Base-by-base conservation (phyloP, 2,113 vertebrate genomes). In the Chinchilla lanigera region DNA sequence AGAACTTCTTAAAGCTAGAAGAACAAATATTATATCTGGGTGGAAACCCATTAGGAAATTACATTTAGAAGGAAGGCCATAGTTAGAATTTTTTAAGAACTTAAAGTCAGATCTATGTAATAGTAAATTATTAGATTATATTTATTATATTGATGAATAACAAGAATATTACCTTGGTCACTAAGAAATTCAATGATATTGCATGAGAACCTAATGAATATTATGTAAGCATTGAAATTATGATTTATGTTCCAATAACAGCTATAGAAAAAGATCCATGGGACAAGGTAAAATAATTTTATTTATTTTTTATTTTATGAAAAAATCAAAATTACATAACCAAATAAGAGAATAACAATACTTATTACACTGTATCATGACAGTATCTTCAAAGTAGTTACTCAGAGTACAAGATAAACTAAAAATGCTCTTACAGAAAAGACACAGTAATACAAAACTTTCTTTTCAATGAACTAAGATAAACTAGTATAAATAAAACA, bases 131-230 rank as follows among this genome's bases (percentile, higher is more conserved):
- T 56, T 47, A 60, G 44, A 52, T 61, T 85, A 86, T 80, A 78
- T 52, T 77, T 84, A 71, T 61, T 24, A 61, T 86, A 47, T 81
- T 96, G 61, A 61, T 84, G 54, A 80, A 52, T 85, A 90, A 19
- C 20, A 89, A 93, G 35, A 89, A 61, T 73, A 73, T 58, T 33
- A 33, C 71, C 86, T 30, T 35, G 19, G 33, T 35, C 86, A 80
- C 71, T 96, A 80, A 90, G 50, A 96, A 71, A 96, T 81, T 69
- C 54, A 90, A 63, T 93, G 52, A 44, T 69, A 93, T 30, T 90
- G 12, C n/a, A 63, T 54, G 81, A 38, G 63, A 93, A 86, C 54
- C 5, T 14, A 90, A n/a, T 22, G 41, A 89, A 47, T 71, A 63
- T 56, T 85, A 61, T 47, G 17, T 38, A 96, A 60, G 61, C 24